Evolutionary conservation across 2,797 vertebrate genomes (phyloP), one percentile per base, ranked within the genome.

Genomic region (Hoplostethus atlanticus): DNA sequence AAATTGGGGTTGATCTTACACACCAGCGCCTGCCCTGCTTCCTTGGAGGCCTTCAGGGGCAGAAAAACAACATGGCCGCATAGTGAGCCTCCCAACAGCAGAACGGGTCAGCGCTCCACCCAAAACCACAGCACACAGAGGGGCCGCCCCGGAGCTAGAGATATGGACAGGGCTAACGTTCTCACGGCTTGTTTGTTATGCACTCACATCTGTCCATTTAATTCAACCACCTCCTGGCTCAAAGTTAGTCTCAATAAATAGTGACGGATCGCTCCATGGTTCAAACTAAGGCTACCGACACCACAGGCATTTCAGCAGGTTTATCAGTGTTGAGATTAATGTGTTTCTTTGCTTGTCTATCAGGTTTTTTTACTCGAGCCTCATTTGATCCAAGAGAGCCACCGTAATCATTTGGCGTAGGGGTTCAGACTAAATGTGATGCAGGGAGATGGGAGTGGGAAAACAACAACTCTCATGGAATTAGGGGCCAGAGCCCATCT

Each of bases 1-100:
- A 98, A 97, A 82, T 84, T 95, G 54, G 96, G 96, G 87, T 96
- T 95, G 63, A 90, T 82, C 90, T 97, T 97, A 84, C 92, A 95
- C 85, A 98, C 94, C 92, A 97, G 95, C 6, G 94, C 95, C 68
- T 96, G 95, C 64, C 97, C 97, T 3, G 97, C 97, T 80, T 97
- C 96, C 84, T 91, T 95, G 0, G 95, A 97, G 8, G 95, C 95
- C 98, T 99, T 94, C 69, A 82, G 91, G 76, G 83, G 21, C 70
- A 81, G 38, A 85, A 62, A 73, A 36, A 81, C 38, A 87, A 50
- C 47, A 79, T 57, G 64, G 73, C 25, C 16, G 30, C 51, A 52
- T 4, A 10, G 36, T 73, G 21, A 61, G 21, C n/a, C 16, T 44
- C 38, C 7, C 17, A 16, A 42, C 63, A 65, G 65, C 62, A 73